Percentiles rank a stretch among this genome's conserved stretches.
phyloP scores from a whole-genome alignment of 2,888 invertebrate genomes.

The Spilarctia lutea region DNA sequence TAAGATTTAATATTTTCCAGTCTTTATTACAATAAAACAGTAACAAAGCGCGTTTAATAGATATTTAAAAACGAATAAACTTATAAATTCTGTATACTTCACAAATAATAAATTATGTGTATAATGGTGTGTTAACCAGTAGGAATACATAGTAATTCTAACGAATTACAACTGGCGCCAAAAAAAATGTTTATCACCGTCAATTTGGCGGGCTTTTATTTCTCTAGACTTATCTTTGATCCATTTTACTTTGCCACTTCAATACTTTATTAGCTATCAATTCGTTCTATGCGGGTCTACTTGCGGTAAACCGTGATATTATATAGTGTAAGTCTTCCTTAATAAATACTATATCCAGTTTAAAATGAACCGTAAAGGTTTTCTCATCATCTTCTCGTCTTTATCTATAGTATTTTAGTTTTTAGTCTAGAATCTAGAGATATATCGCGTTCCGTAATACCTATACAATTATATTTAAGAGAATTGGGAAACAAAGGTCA shows the following conservation, averaged over 20 bases:
- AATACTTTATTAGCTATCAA: background rate
- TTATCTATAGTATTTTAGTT: too few species aligned
- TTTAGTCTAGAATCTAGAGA: too few species aligned
- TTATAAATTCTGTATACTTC: slow-evolving; percentile 17
- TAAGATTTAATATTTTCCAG: too few species aligned
- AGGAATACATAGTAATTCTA: slow-evolving; percentile 8
- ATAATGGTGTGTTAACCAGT: slow-evolving; percentile 20
- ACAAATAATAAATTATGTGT: slow-evolving; percentile 16
- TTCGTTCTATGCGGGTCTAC: background rate
- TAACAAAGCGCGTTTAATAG: slow-evolving; percentile 4
- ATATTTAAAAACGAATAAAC: slow-evolving; percentile 7
- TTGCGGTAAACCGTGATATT: too few species aligned
- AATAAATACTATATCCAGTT: background rate
- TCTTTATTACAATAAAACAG: background rate
- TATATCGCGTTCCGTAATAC: too few species aligned
- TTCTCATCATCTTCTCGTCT: background rate
- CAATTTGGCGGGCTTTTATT: slow-evolving; percentile 14
- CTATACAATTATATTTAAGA: too few species aligned
- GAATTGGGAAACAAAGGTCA: too few species aligned
- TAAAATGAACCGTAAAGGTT: background rate
- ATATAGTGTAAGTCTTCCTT: background rate
- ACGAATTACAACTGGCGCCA: slow-evolving; percentile 14
- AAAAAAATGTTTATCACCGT: slow-evolving; percentile 16
- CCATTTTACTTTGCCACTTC: slow-evolving; percentile 11
- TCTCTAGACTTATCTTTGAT: slow-evolving; percentile 2